A percentile compares a stretch with the other conserved stretches of the same genome.
phyloP scores from a whole-genome alignment of 2,888 invertebrate genomes.

The Zygogramma bicolorata region DNA sequence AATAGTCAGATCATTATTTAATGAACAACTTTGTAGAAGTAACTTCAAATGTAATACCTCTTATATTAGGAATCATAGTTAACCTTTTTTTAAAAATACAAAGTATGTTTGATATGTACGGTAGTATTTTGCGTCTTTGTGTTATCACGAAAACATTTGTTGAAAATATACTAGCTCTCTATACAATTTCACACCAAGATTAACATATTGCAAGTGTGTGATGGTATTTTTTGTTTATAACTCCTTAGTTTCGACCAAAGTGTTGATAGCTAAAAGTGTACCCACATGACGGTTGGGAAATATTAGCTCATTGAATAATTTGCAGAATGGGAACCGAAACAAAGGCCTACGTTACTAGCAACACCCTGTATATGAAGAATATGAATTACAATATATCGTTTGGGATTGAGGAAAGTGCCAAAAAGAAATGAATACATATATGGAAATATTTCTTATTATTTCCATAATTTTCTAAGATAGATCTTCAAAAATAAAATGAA shows the following conservation, averaged over 20 bases:
- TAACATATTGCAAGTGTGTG: constrained; percentile 56
- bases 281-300: constrained; percentile 36
- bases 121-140: too few relatives aligned
- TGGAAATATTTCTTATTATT: too few relatives aligned
- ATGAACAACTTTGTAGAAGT: too few relatives aligned
- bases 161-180: background rate
- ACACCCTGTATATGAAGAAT: constrained; percentile 35
- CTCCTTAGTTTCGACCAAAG: constrained; percentile 29
- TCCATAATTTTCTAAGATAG: too few relatives aligned
- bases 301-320: background rate
- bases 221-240: constrained; percentile 46
- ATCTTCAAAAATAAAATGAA: too few relatives aligned
- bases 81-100: too few relatives aligned
- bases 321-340: constrained; percentile 4
- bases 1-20: too few relatives aligned
- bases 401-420: background rate
- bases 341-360: constrained; percentile 23
- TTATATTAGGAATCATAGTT: too few relatives aligned
- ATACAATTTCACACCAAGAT: constrained; percentile 21
- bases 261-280: constrained; percentile 34
- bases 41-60: too few relatives aligned
- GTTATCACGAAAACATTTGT: background rate
- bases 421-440: too few relatives aligned
- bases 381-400: constrained; percentile 2
- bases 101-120: too few relatives aligned